Base-by-base conservation (phyloP, 2,888 invertebrate genomes). In the Megaustenia siamemsis region DNA sequence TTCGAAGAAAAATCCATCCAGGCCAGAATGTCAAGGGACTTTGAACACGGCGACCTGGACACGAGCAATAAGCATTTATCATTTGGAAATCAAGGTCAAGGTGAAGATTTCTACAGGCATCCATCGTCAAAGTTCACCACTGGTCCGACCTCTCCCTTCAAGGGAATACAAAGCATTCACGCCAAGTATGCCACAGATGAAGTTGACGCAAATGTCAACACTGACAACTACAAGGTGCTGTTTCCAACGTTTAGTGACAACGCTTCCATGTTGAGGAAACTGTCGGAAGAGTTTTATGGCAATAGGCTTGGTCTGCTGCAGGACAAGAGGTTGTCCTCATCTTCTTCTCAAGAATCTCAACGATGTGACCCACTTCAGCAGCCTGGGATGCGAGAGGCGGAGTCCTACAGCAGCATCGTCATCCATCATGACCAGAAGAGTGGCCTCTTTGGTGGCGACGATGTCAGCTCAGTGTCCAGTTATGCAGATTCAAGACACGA, bases 201-300 rank as follows among this genome's bases (percentile, higher is more conserved):
- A 10, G 63, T 60, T 18, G 82, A 79, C 12, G 40, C n/a, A 15
- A 45, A 10, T 12, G 28, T 32, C 8, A 73, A 56, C n/a, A 60
- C 56, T 28, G 71, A 69, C 18, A 66, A 69, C 21, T 43, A 45
- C 49, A 77, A 71, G 24, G 45, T 35, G 10, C 3, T 3, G 0
- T 15, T 32, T 24, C 66, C 79, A 10, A 28, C 32, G 8, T 63
- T 66, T 53, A 63, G 56, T n/a, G 87, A 89, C 75, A 86, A 89
- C 12, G 90, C 89, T 28, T 91, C 91, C 8, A 90, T 93, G 86
- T 88, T 93, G 85, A 86, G 92, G 56, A 92, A 91, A 85, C 88
- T 93, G 18, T 91, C 93, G 5, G 90, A 91, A 84, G 93, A 93
- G 85, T 91, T 91, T 84, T 92, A 91, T 86, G 89, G 89, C 40